Evolutionary conservation across 2,888 invertebrate species (phyloP).

Genomic region (Linyphia triangularis): DNA sequence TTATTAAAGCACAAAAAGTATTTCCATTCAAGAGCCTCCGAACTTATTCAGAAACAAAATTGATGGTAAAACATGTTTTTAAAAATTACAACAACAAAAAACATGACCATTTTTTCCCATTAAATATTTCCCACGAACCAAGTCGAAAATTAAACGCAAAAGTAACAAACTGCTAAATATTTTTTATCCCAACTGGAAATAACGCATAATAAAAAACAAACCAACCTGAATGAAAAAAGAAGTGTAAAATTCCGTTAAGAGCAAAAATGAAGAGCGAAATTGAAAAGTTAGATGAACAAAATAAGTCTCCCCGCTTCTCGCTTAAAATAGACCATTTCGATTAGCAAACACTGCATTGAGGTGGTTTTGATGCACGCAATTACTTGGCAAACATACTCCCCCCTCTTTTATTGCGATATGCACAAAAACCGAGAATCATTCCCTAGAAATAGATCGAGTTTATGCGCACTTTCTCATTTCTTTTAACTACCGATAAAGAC

Average conservation of each 20-base stretch:
- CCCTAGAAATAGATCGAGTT: constrained; percentile 12
- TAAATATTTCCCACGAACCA: too few relatives aligned
- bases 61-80: too few relatives aligned
- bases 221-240: constrained; percentile 1
- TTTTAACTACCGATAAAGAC: constrained; percentile 18
- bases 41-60: too few relatives aligned
- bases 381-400: background rate
- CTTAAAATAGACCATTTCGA: constrained; percentile 45
- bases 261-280: background rate
- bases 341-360: constrained; percentile 33
- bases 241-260: background rate
- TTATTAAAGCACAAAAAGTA: too few relatives aligned
- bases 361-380: constrained; percentile 7
- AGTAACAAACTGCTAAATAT: constrained; percentile 4
- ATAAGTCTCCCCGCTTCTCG: background rate
- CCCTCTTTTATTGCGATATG: constrained; percentile 10
- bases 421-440: background rate
- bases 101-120: too few relatives aligned
- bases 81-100: too few relatives aligned
- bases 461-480: background rate
- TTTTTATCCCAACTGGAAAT: background rate
- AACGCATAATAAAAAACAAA: background rate
- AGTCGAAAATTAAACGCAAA: background rate
- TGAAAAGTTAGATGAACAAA: constrained; percentile 10
- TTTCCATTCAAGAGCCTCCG: too few relatives aligned